Evolutionary conservation across 2,113 vertebrate species (phyloP).

Genomic region (Ageneiosus marmoratus): DNA sequence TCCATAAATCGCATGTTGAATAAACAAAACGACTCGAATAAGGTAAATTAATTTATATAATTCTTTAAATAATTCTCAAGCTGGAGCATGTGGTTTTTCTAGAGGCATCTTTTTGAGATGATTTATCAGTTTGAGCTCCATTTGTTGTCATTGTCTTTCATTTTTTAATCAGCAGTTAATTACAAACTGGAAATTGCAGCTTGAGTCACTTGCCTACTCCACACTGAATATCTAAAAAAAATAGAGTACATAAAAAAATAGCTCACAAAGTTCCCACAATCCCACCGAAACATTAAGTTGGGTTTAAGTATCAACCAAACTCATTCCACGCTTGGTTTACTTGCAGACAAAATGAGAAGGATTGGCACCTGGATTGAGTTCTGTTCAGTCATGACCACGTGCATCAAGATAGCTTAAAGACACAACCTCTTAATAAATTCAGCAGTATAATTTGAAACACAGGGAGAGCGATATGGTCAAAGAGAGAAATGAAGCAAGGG

Average conservation of each 20-base stretch:
- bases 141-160: not conserved
- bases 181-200: conserved; percentile 22
- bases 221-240: conserved; percentile 42
- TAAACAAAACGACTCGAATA: not conserved
- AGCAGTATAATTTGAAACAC: conserved; percentile 56
- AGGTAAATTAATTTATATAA: not conserved
- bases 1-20: not conserved
- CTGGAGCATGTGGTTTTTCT: not conserved
- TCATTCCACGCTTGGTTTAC: conserved; percentile 31
- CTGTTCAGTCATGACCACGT: conserved; percentile 1
- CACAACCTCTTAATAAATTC: conserved; percentile 19
- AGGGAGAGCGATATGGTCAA: not conserved
- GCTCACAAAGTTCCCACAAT: conserved; percentile 24
- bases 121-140: not conserved
- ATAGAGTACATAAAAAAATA: conserved; percentile 44
- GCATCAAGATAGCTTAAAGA: conserved; percentile 43
- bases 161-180: conserved; percentile 36
- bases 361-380: not conserved
- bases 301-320: conserved; percentile 34
- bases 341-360: not conserved
- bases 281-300: conserved; percentile 26
- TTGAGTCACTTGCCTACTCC: conserved; percentile 9
- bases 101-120: not conserved
- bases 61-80: not conserved
- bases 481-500: not conserved